Base-by-base conservation (phyloP, 2,113 vertebrate species). In the Forbesichthys agassizii region DNA sequence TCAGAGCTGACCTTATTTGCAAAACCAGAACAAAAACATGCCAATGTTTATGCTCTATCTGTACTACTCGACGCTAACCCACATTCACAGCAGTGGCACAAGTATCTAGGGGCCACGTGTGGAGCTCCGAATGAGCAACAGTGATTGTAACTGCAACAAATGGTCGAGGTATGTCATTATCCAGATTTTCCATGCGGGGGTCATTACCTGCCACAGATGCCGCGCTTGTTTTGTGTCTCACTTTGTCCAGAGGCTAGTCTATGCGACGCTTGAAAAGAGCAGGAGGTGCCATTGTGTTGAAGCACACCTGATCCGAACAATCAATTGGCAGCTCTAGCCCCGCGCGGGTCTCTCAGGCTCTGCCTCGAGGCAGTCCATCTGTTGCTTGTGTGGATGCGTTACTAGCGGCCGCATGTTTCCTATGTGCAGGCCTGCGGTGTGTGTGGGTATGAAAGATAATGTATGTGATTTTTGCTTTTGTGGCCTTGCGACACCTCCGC, bases 201-300 rank as follows among this genome's bases (percentile, higher is more conserved):
- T 88, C 86, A 86, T 84, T 90, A 88, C 86, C 87, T 88, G 87
- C 78, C 90, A 90, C 86, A 90, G 89, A 89, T 89, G 90, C 86
- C 88, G 61, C 73, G 69, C 81, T 84, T 86, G 83, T 87, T 90
- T 69, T 84, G 85, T 78, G 84, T 89, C 79, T 77, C 61, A 69
- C 12, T 81, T 86, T 85, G 82, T 84, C 85, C 87, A n/a, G 73
- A 76, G 88, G 88, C 86, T 48, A 71, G 68, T 63, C 55, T 33
- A 74, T 6, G 68, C 76, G 48, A 56, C 62, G 68, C 84, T 82
- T 84, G 80, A 88, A 89, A 89, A 77, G 86, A 90, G 84, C 89
- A 91, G 87, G 85, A 85, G 86, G 89, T 75, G 78, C 84, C 79
- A 88, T 90, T 89, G 90, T 90, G 67, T 62, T 60, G 80, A 81